phyloP scores from a whole-genome alignment of 2,888 invertebrate species.

The Pegoplata infirma region DNA sequence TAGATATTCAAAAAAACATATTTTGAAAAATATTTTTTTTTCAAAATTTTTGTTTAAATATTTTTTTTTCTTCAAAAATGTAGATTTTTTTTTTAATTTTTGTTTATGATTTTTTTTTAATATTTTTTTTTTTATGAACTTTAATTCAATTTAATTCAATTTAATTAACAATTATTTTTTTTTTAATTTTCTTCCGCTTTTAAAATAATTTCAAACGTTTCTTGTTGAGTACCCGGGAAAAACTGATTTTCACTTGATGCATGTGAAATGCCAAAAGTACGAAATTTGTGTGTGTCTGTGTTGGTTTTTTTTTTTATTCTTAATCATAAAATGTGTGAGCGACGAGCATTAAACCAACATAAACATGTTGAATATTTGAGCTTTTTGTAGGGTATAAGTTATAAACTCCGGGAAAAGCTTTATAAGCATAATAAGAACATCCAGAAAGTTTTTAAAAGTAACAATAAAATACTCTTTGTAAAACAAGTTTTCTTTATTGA shows the following conservation, averaged over 20 bases:
- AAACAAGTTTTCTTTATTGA: too few relatives aligned
- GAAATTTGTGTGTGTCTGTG: constrained; percentile 14
- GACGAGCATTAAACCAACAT: constrained; percentile 31
- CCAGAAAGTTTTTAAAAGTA: constrained; percentile 22
- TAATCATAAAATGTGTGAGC: constrained; percentile 2
- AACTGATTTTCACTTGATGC: constrained; percentile 79
- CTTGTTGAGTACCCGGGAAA: constrained; percentile 77
- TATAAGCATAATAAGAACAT: constrained; percentile 23
- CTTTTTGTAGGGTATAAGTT: constrained; percentile 42
- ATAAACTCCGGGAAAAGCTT: constrained; percentile 58
- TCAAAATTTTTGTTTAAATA: constrained; percentile 6
- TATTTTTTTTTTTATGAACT: constrained; percentile 17
- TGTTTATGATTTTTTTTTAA: constrained; percentile 8
- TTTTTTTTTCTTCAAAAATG: not conserved
- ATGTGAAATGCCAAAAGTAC: constrained; percentile 66
- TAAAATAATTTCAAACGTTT: constrained; percentile 67
- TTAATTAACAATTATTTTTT: too few relatives aligned
- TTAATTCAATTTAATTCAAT: not conserved
- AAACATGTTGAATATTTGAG: constrained; percentile 60
- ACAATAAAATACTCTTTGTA: too few relatives aligned
- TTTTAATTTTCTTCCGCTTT: constrained; percentile 31
- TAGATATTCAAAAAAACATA: too few relatives aligned
- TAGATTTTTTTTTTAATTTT: constrained; percentile 7
- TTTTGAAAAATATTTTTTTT: too few relatives aligned
- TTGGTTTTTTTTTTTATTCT: not conserved